These are phyloP conservation scores for Antechinus stuartii DNA, from an alignment of 2,113 vertebrate genomes.

Conservation along the genomic window DNA sequence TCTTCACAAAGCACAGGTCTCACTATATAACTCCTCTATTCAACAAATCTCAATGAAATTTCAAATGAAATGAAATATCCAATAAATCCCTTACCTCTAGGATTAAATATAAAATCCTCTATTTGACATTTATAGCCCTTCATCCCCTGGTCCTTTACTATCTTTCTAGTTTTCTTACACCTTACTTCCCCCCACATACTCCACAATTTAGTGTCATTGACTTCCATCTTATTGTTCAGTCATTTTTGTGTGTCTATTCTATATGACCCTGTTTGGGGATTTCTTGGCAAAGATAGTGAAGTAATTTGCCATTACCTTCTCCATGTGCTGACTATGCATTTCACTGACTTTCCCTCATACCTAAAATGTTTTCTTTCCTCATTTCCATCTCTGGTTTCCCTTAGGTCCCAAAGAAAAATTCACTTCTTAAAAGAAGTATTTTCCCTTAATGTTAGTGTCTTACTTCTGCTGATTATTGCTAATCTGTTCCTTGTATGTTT, in stretches of 20 bases:
- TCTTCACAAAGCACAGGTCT: not conserved
- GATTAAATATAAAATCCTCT: not conserved
- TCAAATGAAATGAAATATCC: too few species aligned
- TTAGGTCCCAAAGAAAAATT: not conserved
- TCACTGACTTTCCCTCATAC: not conserved
- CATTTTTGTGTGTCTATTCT: too few species aligned
- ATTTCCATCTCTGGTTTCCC: not conserved
- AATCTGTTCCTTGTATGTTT: not conserved
- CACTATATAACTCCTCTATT: not conserved
- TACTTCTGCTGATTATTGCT: not conserved
- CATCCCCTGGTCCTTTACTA: not conserved
- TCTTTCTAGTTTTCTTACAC: too few species aligned
- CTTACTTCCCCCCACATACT: not conserved
- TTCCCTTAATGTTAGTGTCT: not conserved
- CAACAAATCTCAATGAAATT: not conserved
- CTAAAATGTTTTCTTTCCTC: not conserved
- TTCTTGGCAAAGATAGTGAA: too few species aligned
- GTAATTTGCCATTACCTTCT: too few species aligned
- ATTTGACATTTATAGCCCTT: not conserved
- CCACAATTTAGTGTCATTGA: not conserved
- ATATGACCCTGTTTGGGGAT: too few species aligned
- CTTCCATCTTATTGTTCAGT: not conserved
- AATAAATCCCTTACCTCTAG: not conserved
- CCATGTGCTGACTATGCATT: not conserved
- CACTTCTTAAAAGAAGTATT: not conserved